Conservation (phyloP, 2,797 vertebrate species). For the Gymnoscopelus braueri region DNA sequence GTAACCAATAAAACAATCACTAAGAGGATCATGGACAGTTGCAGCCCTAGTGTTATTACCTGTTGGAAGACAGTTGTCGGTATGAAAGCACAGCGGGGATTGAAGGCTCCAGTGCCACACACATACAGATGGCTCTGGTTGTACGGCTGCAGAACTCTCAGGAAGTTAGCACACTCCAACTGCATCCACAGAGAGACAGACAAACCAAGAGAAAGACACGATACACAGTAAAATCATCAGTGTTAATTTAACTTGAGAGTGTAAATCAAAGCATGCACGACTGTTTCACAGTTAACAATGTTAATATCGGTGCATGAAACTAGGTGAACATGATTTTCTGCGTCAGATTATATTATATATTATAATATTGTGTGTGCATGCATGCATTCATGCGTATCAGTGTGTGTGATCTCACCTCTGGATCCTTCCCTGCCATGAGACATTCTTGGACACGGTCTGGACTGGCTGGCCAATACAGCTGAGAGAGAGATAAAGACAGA, state of each 20-base stretch:
- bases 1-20: too few relatives aligned
- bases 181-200: conserved; percentile 30
- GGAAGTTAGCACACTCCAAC: conserved; percentile 84
- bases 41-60: conserved; percentile 61
- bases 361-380: not conserved
- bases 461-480: conserved; percentile 85
- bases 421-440: conserved; percentile 85
- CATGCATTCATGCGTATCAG: conserved; percentile 18
- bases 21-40: too few relatives aligned
- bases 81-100: conserved; percentile 83
- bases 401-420: conserved; percentile 71
- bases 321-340: too few relatives aligned
- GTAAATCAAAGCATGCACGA: too few relatives aligned
- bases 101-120: conserved; percentile 86
- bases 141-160: conserved; percentile 81
- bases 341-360: too few relatives aligned
- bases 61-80: conserved; percentile 73
- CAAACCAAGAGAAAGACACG: not conserved
- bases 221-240: not conserved
- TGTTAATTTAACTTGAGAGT: too few relatives aligned
- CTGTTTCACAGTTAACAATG: too few relatives aligned
- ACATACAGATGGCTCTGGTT: conserved; percentile 86
- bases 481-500: conserved; percentile 24
- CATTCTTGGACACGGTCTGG: conserved; percentile 84
- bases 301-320: too few relatives aligned